Percentiles rank a stretch among this genome's conserved stretches.
Evolutionary conservation across 2,113 vertebrate species (phyloP).

Genomic region (Eptesicus fuscus): DNA sequence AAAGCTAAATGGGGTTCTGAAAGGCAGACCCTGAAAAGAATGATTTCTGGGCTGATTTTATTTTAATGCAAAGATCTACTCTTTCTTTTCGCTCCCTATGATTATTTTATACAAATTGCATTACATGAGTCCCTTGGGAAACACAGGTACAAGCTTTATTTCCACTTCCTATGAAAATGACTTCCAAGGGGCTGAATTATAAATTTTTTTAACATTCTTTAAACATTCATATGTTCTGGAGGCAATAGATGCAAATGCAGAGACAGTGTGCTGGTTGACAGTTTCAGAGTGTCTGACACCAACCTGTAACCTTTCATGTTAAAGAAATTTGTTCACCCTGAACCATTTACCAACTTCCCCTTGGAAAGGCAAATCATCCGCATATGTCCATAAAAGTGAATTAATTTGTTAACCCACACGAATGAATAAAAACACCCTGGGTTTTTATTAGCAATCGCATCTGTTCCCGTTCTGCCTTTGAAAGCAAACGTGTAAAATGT

Average conservation of each 20-base stretch:
- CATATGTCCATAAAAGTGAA: constrained; percentile 21
- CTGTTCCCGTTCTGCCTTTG: constrained; percentile 17
- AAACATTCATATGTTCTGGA: constrained; percentile 20
- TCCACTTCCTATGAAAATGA: constrained; percentile 36
- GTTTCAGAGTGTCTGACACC: background rate
- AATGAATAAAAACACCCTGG: background rate
- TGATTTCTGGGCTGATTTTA: constrained; percentile 36
- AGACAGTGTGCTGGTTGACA: background rate
- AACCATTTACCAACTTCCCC: background rate
- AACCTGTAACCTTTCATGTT: background rate
- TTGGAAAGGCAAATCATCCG: constrained; percentile 20
- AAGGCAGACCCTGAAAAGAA: constrained; percentile 52
- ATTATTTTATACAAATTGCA: constrained; percentile 55
- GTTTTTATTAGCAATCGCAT: constrained; percentile 37
- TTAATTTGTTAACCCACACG: constrained; percentile 21
- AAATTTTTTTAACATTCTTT: constrained; percentile 14
- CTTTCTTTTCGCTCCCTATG: constrained; percentile 14
- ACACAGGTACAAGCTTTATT: constrained; percentile 44
- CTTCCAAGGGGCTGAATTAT: background rate
- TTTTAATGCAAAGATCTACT: constrained; percentile 47
- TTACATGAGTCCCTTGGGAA: constrained; percentile 40
- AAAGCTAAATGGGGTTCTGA: constrained; percentile 56
- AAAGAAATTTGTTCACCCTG: constrained; percentile 29
- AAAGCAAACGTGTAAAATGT: constrained; percentile 28
- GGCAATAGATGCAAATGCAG: constrained; percentile 14